Conservation (phyloP, 2,888 invertebrate species). For the Sinohyriopsis cumingii region DNA sequence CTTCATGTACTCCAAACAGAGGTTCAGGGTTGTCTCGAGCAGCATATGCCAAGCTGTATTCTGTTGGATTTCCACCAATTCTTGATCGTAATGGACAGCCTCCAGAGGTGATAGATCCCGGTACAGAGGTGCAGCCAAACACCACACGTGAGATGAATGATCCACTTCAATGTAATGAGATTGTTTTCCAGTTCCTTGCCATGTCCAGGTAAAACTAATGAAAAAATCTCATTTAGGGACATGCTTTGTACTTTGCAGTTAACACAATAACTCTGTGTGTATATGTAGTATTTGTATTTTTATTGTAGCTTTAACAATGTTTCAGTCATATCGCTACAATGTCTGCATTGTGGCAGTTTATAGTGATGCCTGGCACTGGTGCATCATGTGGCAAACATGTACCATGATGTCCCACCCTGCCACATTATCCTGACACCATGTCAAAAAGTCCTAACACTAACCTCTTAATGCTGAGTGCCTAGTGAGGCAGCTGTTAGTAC, state of each 20-base stretch:
- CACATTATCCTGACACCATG: no score
- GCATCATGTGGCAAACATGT: no score
- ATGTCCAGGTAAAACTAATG: conserved; percentile 67
- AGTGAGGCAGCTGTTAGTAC: no score
- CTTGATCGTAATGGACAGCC: conserved; percentile 70
- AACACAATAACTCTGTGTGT: background rate
- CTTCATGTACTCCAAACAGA: conserved; percentile 28
- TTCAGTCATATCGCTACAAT: no score
- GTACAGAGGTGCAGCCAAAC: conserved; percentile 51
- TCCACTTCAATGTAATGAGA: conserved; percentile 72
- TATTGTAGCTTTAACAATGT: no score
- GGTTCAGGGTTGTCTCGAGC: conserved; percentile 68
- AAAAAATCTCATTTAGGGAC: background rate
- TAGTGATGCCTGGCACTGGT: no score
- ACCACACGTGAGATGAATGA: conserved; percentile 69
- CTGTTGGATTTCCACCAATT: conserved; percentile 69
- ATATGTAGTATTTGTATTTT: no score
- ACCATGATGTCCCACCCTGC: no score
- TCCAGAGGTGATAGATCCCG: conserved; percentile 71
- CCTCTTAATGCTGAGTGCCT: no score
- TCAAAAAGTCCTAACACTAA: no score
- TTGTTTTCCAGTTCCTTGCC: conserved; percentile 74
- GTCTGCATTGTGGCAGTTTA: no score
- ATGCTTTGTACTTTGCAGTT: background rate
- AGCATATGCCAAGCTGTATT: conserved; percentile 69